These are phyloP conservation scores for Mastigias papua DNA, from an alignment of 30 jellyfish, hydroid and myxozoan species.

Conservation along the genomic window DNA sequence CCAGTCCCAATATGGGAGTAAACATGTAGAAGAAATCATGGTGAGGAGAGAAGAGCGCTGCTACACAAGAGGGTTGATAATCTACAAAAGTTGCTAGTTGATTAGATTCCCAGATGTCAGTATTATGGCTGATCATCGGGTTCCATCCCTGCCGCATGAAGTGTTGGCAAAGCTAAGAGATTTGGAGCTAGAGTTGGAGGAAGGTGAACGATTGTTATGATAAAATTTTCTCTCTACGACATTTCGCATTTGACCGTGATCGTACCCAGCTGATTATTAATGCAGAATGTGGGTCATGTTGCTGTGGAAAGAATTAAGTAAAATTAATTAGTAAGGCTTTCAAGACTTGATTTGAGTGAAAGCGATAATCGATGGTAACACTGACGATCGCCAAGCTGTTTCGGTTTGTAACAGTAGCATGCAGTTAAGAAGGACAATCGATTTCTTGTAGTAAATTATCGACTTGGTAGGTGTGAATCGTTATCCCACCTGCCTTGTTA, in stretches of 20 bases:
- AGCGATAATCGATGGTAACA: not conserved
- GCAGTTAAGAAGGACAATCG: not conserved
- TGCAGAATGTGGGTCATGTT: slow-evolving; percentile 14
- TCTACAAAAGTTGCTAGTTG: not conserved
- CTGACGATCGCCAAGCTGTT: not conserved
- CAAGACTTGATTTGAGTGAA: not conserved
- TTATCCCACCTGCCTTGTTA: not conserved
- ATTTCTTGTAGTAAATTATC: not conserved
- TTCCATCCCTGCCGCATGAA: slow-evolving; percentile 86
- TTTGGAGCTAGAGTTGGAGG: slow-evolving; percentile 85
- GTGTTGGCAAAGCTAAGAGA: slow-evolving; percentile 90
- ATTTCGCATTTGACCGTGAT: slow-evolving; percentile 5
- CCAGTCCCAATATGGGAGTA: slow-evolving; percentile 66
- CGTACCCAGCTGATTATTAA: slow-evolving; percentile 1
- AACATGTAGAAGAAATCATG: slow-evolving; percentile 45
- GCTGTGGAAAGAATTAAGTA: not conserved
- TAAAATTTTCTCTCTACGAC: not conserved
- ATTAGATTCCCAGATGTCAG: slow-evolving; percentile 58
- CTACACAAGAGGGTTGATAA: not conserved
- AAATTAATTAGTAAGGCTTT: not conserved
- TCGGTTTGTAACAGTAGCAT: not conserved
- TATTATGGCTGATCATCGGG: slow-evolving; percentile 72
- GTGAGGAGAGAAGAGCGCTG: slow-evolving; percentile 48
- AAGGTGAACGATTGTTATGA: slow-evolving; percentile 53
- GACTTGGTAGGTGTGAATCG: not conserved